Conservation (phyloP, 2,113 vertebrate species). For the Cyprinus carpio region DNA sequence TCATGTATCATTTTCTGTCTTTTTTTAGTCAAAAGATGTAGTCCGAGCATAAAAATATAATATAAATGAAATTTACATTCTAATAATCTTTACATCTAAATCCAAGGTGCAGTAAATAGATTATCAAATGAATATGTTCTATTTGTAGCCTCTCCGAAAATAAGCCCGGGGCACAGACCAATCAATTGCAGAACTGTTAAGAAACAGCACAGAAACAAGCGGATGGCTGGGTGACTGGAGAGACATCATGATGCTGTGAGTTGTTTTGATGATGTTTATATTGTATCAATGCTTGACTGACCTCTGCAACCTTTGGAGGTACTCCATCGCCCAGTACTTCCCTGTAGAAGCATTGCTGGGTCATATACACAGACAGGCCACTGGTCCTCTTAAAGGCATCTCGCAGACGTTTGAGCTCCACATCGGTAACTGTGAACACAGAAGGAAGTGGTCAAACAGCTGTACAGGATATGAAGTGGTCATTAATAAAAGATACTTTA, state of each 20-base stretch:
- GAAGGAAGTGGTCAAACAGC: not conserved
- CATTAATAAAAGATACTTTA: not conserved
- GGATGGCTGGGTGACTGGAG: not conserved
- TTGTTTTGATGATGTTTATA: not conserved
- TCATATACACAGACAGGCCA: constrained; percentile 94
- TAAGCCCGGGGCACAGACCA: not conserved
- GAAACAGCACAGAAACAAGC: not conserved
- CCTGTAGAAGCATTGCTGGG: constrained; percentile 95
- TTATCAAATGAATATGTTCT: not conserved
- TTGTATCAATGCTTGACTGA: constrained; percentile 64
- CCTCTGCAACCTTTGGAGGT: constrained; percentile 96
- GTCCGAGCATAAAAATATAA: not conserved
- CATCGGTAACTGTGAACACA: constrained; percentile 86
- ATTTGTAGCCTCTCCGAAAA: not conserved
- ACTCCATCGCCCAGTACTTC: constrained; percentile 97
- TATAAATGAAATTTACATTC: no score
- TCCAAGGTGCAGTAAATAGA: no score
- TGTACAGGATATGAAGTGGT: not conserved
- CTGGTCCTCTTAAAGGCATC: constrained; percentile 99
- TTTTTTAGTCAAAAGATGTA: no score
- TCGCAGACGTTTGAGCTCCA: constrained; percentile 94
- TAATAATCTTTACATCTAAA: not conserved
- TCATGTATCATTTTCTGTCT: no score
- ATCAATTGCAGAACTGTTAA: constrained; percentile 32
- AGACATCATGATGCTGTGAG: not conserved